Evolutionary conservation across 2,888 invertebrate genomes (phyloP).

Genomic region (Sepioteuthis lessoniana): DNA sequence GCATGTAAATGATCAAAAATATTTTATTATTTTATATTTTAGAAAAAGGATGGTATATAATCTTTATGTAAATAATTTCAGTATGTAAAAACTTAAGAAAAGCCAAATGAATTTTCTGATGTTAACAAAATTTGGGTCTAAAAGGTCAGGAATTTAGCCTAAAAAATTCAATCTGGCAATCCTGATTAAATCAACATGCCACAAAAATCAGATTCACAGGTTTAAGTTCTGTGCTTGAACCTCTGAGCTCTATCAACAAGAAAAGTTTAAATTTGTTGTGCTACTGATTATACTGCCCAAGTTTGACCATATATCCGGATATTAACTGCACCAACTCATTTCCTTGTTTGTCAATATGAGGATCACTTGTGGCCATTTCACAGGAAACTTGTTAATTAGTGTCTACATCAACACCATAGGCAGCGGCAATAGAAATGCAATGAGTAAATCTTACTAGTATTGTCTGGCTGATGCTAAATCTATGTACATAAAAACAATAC

Average conservation of each 20-base stretch:
- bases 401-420: background rate
- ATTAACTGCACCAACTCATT: conserved; percentile 21
- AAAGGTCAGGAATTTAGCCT: no score
- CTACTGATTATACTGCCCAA: background rate
- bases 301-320: conserved; percentile 33
- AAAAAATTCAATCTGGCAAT: no score
- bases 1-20: no score
- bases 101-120: no score
- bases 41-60: no score
- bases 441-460: background rate
- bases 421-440: background rate
- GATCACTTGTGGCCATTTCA: conserved; percentile 33
- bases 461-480: background rate
- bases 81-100: no score
- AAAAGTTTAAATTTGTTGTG: conserved; percentile 33
- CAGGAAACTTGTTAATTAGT: conserved; percentile 10
- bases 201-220: background rate
- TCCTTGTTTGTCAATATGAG: background rate
- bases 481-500: background rate
- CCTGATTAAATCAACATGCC: no score
- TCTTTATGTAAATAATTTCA: no score
- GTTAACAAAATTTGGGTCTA: no score
- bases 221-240: background rate
- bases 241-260: background rate
- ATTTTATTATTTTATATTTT: no score